Evolutionary conservation across 2,113 vertebrate species (phyloP), one percentile per base, ranked within the genome.

Genomic region (Carlito syrichta): DNA sequence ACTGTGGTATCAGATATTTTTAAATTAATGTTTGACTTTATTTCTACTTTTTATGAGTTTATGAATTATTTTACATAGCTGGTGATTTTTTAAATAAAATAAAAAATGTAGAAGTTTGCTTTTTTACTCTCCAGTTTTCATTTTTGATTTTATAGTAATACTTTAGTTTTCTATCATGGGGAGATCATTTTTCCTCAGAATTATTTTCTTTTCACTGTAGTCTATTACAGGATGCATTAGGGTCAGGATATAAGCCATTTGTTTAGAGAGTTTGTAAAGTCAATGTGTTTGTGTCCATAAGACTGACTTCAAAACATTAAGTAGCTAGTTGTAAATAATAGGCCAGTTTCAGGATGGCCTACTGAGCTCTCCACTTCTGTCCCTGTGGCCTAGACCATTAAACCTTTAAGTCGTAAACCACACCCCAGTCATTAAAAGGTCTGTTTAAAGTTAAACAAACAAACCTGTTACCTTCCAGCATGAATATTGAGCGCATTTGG

Each of bases 281-380:
- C n/a, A 63, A 0, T 71, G 3, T 86, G 22, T 91, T 66, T 89
- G 7, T 96, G 60, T 87, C 54, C 97, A 3, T 45, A 56, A 74
- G 54, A 50, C 45, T 95, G 83, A 76, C 83, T 94, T 96, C 30
- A 76, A 71, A 40, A 96, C 89, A 86, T 60, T 43, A 93, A 97
- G 52, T n/a, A 84, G 19, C 84, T 97, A 69, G n/a, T 92, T 97
- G 43, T 93, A 63, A 96, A 93, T 43, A 90, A n/a, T 84, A 32
- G n/a, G n/a, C n/a, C 98, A 98, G 60, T 98, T 98, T 83, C 99
- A 99, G 95, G n/a, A 94, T 98, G 50, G 98, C 99, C 89, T 99
- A 99, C 91, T 99, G 97, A 99, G 14, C 2, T 2, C 13, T 27
- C 16, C 9, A 1, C 27, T 2, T 35, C n/a, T 38, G 35, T 58